Evolutionary conservation across 2,113 vertebrate species (phyloP).

Genomic region (Odontesthes bonariensis): DNA sequence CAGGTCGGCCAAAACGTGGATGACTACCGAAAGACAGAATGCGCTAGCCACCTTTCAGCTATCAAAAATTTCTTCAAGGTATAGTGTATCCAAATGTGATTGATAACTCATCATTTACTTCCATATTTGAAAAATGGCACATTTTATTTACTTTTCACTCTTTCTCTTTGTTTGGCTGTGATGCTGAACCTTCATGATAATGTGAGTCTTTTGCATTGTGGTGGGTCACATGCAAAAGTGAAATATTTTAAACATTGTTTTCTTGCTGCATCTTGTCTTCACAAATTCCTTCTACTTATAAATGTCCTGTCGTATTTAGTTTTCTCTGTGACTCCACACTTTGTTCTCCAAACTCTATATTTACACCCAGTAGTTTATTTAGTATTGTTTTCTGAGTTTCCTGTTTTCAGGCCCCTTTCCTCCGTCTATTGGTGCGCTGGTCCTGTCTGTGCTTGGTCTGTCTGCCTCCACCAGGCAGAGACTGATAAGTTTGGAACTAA

Average conservation of each 20-base stretch:
- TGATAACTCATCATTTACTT: neutral
- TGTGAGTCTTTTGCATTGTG: no score
- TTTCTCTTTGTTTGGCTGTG: constrained; percentile 1
- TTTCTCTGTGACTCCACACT: constrained; percentile 9
- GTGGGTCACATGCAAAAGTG: no score
- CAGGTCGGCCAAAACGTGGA: constrained; percentile 86
- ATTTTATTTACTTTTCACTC: neutral
- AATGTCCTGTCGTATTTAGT: neutral
- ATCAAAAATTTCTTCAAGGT: constrained; percentile 89
- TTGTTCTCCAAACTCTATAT: constrained; percentile 64
- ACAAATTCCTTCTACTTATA: no score
- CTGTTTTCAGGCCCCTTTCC: constrained; percentile 72
- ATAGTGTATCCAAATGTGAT: constrained; percentile 17
- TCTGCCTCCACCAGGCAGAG: constrained; percentile 13
- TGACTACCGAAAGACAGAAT: constrained; percentile 78
- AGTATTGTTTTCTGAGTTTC: constrained; percentile 75
- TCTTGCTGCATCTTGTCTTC: neutral
- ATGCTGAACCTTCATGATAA: neutral
- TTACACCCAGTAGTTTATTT: constrained; percentile 69
- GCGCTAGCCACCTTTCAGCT: constrained; percentile 82
- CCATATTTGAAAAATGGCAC: neutral
- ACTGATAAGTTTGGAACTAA: constrained; percentile 16
- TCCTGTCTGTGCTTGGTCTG: constrained; percentile 6
- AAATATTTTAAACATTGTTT: no score
- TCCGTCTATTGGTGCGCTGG: constrained; percentile 42